These are phyloP conservation scores for Erebia ligea DNA, from an alignment of 2,888 invertebrate species.

Conservation along the genomic window DNA sequence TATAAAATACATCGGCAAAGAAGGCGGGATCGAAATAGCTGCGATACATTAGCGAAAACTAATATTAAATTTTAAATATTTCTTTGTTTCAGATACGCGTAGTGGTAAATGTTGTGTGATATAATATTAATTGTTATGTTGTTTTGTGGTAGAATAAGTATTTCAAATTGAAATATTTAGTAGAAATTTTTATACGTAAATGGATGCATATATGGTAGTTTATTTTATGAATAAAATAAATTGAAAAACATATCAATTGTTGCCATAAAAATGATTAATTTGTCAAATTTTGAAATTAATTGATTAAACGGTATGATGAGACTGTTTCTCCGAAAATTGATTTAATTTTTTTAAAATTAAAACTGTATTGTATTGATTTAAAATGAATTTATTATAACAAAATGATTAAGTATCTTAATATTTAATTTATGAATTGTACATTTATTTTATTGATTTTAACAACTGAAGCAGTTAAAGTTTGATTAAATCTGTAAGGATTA, in stretches of 20 bases:
- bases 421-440: background rate
- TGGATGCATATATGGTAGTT: background rate
- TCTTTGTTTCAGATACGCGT: conserved; percentile 9
- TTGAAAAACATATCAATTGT: conserved; percentile 16
- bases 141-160: conserved; percentile 15
- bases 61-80: background rate
- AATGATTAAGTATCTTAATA: background rate
- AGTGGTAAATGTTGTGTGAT: conserved; percentile 1
- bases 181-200: conserved; percentile 11
- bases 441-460: no score
- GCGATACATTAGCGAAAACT: no score
- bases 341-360: background rate
- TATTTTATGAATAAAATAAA: background rate
- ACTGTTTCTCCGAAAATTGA: background rate
- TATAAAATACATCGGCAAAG: no score
- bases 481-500: no score
- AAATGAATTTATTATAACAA: conserved; percentile 3
- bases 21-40: no score
- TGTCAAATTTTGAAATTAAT: background rate
- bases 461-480: no score
- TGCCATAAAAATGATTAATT: conserved; percentile 8
- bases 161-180: conserved; percentile 16
- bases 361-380: background rate
- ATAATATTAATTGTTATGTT: conserved; percentile 11
- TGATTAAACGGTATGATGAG: no score